Base-by-base conservation (phyloP, 1,140 invertebrate species). In the Dendrolimus kikuchii region DNA sequence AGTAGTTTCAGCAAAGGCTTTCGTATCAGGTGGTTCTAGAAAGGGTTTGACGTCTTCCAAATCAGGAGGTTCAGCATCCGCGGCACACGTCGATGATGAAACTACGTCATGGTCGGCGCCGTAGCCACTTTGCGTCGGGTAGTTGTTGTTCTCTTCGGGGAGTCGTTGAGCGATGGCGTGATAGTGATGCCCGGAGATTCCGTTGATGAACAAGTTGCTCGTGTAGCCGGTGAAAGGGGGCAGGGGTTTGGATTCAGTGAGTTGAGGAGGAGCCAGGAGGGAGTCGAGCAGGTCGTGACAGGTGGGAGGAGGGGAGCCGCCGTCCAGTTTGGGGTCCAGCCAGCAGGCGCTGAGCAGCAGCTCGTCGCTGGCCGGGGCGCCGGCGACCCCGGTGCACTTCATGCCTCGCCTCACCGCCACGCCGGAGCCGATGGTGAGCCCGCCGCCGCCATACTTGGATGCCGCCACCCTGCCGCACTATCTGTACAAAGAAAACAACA, bases 151-250 rank as follows among this genome's bases (percentile, higher is more conserved):
- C 65, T 92, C 91, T 58, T 90, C 89, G 4, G 90, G 91, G 51
- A 91, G 85, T 46, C 90, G 83, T 74, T 92, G 91, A 4, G 94
- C 92, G 81, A 95, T 94, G 60, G 94, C 91, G 78, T 95, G 93
- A 82, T 94, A 94, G 71, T 96, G 94, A 71, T 95, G 93, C n/a
- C 95, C 93, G 46, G 93, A 92, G 68, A 95, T 95, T 23, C 94
- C 93, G 86, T 95, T 94, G 74, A 95, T 94, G 61, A 92, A 94
- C 38, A 94, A 85, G 68, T 95, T 93, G 2, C 93, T 93, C 3
- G 93, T 95, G 85, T 95, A 95, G 7, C 92, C 93, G 8, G 94
- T 95, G 78, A 96, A 96, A 0, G 95, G 94, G 1, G 95, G 94
- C 56, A 97, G 85, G 0, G 95, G 95, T 74, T 96, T 96, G 47